Evolutionary conservation across 2,797 vertebrate genomes (phyloP), one percentile per base, ranked within the genome.

Genomic region (Centropyge bicolor): DNA sequence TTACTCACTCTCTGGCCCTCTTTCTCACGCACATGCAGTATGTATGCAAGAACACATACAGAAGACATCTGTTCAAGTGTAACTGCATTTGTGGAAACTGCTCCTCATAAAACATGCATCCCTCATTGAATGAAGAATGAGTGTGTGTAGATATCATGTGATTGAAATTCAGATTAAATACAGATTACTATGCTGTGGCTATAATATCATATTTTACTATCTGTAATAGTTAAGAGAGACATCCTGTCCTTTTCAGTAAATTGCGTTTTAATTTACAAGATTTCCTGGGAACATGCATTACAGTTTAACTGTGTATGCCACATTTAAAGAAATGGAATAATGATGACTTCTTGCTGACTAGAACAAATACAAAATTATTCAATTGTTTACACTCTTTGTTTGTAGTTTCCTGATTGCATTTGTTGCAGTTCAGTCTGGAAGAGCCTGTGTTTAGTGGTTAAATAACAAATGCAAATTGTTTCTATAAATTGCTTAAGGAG

Each of bases 391-490:
- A 49, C 20, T 55, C 59, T 19, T 54, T 69, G 31, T 75, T 68
- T 31, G 31, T 45, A 16, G 40, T 70, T 70, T 76, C 45, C 61
- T 22, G 38, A 71, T 82, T 64, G 57, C 45, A 27, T 80, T 79
- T 79, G n/a, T 72, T 70, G 35, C 20, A 5, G 51, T 56, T 63
- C 71, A 27, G 31, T 60, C 63, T 72, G 68, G 51, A 64, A 57
- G 66, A 64, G 51, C 64, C 36, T 36, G 38, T 57, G 57, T 80
- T 88, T 70, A 76, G 62, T 62, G 41, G 54, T 76, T 63, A 49
- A 86, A 69, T 66, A 86, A 27, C 66, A 54, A 86, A 80, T 89
- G 74, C 65, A 90, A 86, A 90, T 74, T 74, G 81, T 85, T 84
- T 74, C 61, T 74, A 72, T 87, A 80, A 90, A 88, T 82, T 80